Conservation (phyloP, 1,140 invertebrate species). For the Galleria mellonella region DNA sequence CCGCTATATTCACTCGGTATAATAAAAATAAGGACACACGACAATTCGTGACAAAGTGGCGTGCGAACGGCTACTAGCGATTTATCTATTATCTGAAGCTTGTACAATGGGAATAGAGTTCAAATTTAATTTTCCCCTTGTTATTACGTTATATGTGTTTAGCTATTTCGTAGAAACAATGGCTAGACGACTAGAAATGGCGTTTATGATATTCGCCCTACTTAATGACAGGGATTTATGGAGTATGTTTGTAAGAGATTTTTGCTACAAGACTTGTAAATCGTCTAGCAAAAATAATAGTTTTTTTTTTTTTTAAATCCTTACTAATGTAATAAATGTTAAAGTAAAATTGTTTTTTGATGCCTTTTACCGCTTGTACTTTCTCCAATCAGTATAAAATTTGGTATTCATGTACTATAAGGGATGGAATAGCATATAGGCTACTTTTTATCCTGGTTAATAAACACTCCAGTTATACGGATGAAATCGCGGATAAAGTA, state of each 20-base stretch:
- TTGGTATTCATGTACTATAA: too few relatives aligned
- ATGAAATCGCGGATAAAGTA: too few relatives aligned
- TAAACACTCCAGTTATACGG: too few relatives aligned
- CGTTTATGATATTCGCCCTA: conserved; percentile 27
- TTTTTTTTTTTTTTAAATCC: neutral
- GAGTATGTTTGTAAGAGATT: neutral
- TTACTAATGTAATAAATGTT: too few relatives aligned
- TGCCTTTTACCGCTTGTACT: too few relatives aligned
- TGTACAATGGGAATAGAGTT: conserved; percentile 11
- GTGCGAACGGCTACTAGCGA: conserved; percentile 13
- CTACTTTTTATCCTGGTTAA: too few relatives aligned
- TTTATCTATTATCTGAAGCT: conserved; percentile 1
- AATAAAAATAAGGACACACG: conserved; percentile 49
- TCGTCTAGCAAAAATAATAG: neutral
- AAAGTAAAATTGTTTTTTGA: too few relatives aligned
- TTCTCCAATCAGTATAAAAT: too few relatives aligned
- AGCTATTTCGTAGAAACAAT: neutral
- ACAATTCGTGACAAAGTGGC: conserved; percentile 46
- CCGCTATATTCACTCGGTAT: neutral
- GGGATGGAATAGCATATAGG: too few relatives aligned
- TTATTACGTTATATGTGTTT: too few relatives aligned
- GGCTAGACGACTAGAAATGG: conserved; percentile 25
- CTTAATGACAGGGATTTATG: conserved; percentile 23
- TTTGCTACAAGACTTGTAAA: too few relatives aligned
- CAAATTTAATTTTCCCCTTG: neutral